These are phyloP conservation scores for Leucophenga montana DNA, from an alignment of 2,888 invertebrate genomes.

Conservation along the genomic window DNA sequence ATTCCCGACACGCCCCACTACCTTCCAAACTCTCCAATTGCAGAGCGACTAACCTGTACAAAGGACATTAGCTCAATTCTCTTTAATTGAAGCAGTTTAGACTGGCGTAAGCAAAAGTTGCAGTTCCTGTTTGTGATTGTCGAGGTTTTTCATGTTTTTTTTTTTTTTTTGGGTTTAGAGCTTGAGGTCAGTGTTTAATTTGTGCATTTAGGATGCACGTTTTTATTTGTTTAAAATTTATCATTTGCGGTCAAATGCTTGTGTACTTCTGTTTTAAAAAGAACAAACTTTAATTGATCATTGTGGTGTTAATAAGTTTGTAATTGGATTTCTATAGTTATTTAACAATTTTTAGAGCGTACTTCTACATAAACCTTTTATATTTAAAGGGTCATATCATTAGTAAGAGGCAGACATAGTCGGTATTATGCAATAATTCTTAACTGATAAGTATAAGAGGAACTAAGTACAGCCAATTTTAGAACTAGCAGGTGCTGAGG, in stretches of 20 bases:
- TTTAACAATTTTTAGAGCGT: too few relatives aligned
- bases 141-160: not conserved
- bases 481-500: too few relatives aligned
- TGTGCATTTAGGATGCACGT: not conserved
- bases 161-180: not conserved
- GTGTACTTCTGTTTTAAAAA: not conserved
- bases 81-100: slow-evolving; percentile 56
- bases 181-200: not conserved
- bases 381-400: too few relatives aligned
- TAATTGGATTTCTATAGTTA: too few relatives aligned
- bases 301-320: too few relatives aligned
- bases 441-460: too few relatives aligned
- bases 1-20: not conserved
- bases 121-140: slow-evolving; percentile 9
- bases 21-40: not conserved
- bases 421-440: too few relatives aligned
- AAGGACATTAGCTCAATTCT: slow-evolving; percentile 56
- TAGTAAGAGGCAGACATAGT: too few relatives aligned
- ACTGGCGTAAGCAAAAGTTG: slow-evolving; percentile 30
- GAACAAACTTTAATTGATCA: too few relatives aligned
- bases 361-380: too few relatives aligned
- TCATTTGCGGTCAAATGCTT: not conserved
- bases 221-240: too few relatives aligned
- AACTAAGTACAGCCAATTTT: too few relatives aligned
- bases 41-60: not conserved